Base-by-base conservation (phyloP, 2,113 vertebrate species). In the Pitta sordida region DNA sequence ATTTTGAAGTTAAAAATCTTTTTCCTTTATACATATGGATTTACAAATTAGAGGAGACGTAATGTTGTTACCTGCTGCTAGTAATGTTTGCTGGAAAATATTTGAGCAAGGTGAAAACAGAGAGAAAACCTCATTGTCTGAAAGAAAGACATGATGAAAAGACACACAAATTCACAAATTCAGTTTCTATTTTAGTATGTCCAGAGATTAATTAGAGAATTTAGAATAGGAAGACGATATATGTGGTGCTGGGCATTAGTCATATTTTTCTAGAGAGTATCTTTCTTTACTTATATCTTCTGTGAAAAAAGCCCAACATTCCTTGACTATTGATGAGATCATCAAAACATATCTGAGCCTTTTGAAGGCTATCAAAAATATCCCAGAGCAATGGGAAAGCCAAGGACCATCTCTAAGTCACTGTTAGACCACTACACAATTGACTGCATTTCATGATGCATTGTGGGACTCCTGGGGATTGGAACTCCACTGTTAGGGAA, bases 151-250 rank as follows among this genome's bases (percentile, higher is more conserved):
- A 24, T 6, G 14, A 37, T 75, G 7, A 75, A 87, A 83, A 79
- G 36, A 44, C 7, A 75, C 4, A 58, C 3, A 80, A 41, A 44
- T 4, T 0, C 4, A 58, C 3, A 80, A 41, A 44, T 4, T 0
- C 3, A 43, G 5, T 20, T 71, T 51, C 36, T 34, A 27, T 70
- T 60, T 52, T 22, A 26, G 2, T n/a, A 30, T 39, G 30, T 15
- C 37, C 69, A 7, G 41, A 58, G 4, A 24, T 29, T 48, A 58
- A 32, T 26, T 67, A n/a, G 24, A 44, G 13, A 53, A 44, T 62
- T 70, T 67, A 58, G 32, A 24, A 10, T 43, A 37, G 32, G 18
- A 90, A 43, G 7, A 53, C 3, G 13, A 55, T 9, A 5, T 36
- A 29, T 2, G 1, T 41, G 22, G 3, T 29, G 3, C 22, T 41